These are phyloP conservation scores for Pseudomyrmex gracilis DNA, from an alignment of 1,140 invertebrate species.

Conservation along the genomic window DNA sequence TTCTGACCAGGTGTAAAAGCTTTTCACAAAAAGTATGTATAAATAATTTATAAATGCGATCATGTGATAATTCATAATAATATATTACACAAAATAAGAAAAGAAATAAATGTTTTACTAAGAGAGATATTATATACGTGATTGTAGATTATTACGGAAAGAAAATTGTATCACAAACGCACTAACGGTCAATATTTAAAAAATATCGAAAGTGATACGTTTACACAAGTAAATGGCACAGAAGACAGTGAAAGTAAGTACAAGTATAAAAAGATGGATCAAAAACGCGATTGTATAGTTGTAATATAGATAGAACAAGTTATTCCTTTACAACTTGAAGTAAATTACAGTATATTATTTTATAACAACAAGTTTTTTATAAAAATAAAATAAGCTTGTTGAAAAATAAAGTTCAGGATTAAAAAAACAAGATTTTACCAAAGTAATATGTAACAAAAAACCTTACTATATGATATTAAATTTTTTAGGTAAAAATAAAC, in stretches of 20 bases:
- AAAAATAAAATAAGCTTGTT: too few species aligned
- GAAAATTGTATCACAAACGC: conserved; percentile 74
- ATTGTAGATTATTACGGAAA: conserved; percentile 73
- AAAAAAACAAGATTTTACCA: too few species aligned
- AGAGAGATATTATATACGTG: neutral
- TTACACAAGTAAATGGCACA: neutral
- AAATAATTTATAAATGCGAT: neutral
- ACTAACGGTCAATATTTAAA: conserved; percentile 62
- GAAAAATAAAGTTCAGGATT: too few species aligned
- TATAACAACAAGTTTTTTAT: too few species aligned
- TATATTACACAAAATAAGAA: too few species aligned
- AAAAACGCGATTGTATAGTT: too few species aligned
- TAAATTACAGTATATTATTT: too few species aligned
- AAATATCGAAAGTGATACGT: neutral
- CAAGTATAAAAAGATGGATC: too few species aligned
- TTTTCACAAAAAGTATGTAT: conserved; percentile 88
- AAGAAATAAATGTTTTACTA: neutral
- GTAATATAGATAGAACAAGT: too few species aligned
- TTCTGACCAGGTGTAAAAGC: conserved; percentile 88
- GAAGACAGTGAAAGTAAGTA: conserved; percentile 24
- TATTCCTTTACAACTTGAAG: neutral
- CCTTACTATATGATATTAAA: neutral
- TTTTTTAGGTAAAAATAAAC: conserved; percentile 83
- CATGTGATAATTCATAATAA: too few species aligned
- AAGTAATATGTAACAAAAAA: too few species aligned